Evolutionary conservation across 2,797 vertebrate genomes (phyloP), one percentile per base, ranked within the genome.

Genomic region (Alectoris magna): DNA sequence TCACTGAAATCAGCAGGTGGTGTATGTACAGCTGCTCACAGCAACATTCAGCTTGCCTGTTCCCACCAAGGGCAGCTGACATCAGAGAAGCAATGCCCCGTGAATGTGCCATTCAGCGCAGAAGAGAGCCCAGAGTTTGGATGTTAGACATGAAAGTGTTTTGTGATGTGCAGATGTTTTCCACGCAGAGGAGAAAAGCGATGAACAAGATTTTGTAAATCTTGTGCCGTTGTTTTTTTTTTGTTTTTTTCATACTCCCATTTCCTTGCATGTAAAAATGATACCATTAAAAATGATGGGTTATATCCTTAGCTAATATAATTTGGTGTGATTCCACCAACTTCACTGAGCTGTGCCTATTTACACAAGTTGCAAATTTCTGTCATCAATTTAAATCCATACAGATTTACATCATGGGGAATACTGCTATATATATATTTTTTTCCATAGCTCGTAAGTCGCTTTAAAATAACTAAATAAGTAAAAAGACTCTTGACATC

Each of bases 101-200:
- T 77, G 66, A 95, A 85, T 56, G 86, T 93, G 64, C 77, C 88
- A 53, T 94, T 95, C 83, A 88, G 31, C 4, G 1, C 53, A 17
- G 2, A 87, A 87, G 49, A 93, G 76, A 44, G 79, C 59, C 63
- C 63, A 26, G 31, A 60, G 84, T 62, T 55, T 77, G 63, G 14
- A 76, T 14, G 46, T 71, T 15, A 85, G 78, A 93, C 53, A 81
- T 89, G 84, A 92, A 94, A 96, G 81, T 41, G 56, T 7, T 60
- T 53, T 71, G 63, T 72, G 84, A 79, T 46, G 59, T 24, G 48
- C 88, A 92, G 78, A 91, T 92, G 82, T 93, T 95, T 95, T 91
- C 82, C 91, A 77, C 29, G 26, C 55, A 90, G 81, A 87, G 53
- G 48, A 81, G 51, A 82, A 91, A 86, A 84, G 56, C 10, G 29